These are phyloP conservation scores for Sciurus carolinensis DNA, from an alignment of 2,797 vertebrate genomes.

Conservation along the genomic window DNA sequence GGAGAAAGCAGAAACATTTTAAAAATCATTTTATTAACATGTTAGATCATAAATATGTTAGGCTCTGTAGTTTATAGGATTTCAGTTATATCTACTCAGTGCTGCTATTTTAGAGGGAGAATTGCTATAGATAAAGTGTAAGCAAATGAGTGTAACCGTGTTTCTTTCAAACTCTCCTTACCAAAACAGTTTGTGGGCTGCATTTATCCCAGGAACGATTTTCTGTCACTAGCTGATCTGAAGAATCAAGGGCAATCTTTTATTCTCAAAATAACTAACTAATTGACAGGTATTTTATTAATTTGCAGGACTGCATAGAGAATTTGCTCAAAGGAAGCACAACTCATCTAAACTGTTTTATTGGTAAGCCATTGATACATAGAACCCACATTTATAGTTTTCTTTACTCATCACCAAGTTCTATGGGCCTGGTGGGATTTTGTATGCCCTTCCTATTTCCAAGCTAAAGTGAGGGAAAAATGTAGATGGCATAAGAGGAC, in stretches of 20 bases:
- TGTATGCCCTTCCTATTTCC: background rate
- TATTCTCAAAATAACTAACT: slow-evolving; percentile 52
- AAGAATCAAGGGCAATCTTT: background rate
- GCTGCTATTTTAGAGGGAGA: slow-evolving; percentile 37
- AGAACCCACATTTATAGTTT: background rate
- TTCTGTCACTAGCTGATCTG: slow-evolving; percentile 4
- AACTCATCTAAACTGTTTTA: background rate
- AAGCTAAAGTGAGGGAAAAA: slow-evolving; percentile 35
- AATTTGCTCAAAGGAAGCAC: background rate
- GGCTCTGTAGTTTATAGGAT: background rate
- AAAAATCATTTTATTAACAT: background rate
- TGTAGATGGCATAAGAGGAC: slow-evolving; percentile 65
- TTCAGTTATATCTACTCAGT: background rate
- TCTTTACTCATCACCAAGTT: slow-evolving; percentile 31
- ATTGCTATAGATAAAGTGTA: background rate
- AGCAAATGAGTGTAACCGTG: background rate
- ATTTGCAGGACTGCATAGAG: background rate
- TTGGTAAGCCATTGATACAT: background rate
- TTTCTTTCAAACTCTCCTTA: slow-evolving; percentile 65
- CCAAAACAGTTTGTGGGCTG: background rate
- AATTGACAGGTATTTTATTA: slow-evolving; percentile 19
- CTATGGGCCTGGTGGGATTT: slow-evolving; percentile 15
- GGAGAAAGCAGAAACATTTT: background rate
- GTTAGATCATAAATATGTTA: slow-evolving; percentile 7
- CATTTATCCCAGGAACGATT: background rate